Conservation (phyloP, 2,888 invertebrate genomes). For the Andrena haemorrhoa region DNA sequence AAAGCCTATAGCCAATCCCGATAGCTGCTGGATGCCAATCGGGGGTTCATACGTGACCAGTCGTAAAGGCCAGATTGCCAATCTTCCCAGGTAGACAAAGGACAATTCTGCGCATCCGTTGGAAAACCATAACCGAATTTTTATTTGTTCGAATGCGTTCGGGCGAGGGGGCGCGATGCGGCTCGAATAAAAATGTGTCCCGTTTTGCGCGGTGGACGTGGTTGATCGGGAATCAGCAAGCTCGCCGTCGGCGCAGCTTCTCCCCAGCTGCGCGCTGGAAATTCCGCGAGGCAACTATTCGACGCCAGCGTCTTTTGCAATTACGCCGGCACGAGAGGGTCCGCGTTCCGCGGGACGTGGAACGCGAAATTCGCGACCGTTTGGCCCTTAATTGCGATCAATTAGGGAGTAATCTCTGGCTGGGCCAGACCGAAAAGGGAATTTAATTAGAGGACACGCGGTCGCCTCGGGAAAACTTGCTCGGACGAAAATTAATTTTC, state of each 20-base stretch:
- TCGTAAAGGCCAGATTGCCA: conserved; percentile 5
- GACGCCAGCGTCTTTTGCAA: neutral
- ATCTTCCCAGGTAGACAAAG: neutral
- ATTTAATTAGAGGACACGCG: conserved; percentile 41
- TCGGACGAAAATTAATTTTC: conserved; percentile 52
- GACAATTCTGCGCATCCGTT: neutral
- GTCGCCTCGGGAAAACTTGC: conserved; percentile 9
- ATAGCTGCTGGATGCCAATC: conserved; percentile 7
- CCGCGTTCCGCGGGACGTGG: neutral
- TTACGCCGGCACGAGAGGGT: neutral
- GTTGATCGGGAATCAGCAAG: neutral
- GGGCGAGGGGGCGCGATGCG: neutral
- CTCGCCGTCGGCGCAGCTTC: neutral
- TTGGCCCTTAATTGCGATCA: neutral
- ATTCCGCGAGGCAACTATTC: neutral
- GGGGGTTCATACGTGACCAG: conserved; percentile 15
- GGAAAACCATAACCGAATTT: conserved; percentile 13
- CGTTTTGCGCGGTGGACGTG: neutral
- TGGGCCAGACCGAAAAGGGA: conserved; percentile 15
- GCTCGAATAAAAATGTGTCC: neutral
- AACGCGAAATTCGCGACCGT: neutral
- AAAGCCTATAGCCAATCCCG: neutral
- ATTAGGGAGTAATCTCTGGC: conserved; percentile 14
- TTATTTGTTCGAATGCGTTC: conserved; percentile 3
- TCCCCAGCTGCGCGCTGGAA: neutral